Conservation (phyloP, 2,888 invertebrate genomes). For the Synanthedon vespiformis region DNA sequence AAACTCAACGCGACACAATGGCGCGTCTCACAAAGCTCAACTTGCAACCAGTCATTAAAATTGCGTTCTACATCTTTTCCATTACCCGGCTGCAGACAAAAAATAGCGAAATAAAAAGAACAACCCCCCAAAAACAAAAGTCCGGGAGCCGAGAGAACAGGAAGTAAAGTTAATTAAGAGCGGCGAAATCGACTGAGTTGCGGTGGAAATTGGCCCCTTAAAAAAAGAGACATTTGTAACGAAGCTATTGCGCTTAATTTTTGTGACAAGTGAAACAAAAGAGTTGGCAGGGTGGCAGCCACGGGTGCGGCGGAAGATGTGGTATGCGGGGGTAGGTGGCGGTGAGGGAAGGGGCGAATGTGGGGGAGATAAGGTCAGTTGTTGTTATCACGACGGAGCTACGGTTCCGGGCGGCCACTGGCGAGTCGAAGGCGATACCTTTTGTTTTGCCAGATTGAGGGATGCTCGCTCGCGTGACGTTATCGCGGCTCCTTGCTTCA, state of each 20-base stretch:
- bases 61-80: slow-evolving; percentile 69
- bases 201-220: slow-evolving; percentile 69
- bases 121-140: slow-evolving; percentile 59
- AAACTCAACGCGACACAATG: slow-evolving; percentile 52
- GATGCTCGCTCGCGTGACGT: slow-evolving; percentile 63
- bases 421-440: slow-evolving; percentile 65
- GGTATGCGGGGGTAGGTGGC: slow-evolving; percentile 1
- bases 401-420: slow-evolving; percentile 52
- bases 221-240: slow-evolving; percentile 70
- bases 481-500: slow-evolving; percentile 45
- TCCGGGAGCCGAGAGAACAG: slow-evolving; percentile 63
- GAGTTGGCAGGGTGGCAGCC: slow-evolving; percentile 53
- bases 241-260: slow-evolving; percentile 69
- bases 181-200: slow-evolving; percentile 70
- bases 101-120: slow-evolving; percentile 62
- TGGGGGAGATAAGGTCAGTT: slow-evolving; percentile 56
- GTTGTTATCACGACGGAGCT: slow-evolving; percentile 53
- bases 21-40: slow-evolving; percentile 56
- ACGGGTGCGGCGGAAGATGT: slow-evolving; percentile 23
- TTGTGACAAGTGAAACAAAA: slow-evolving; percentile 71
- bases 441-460: slow-evolving; percentile 65
- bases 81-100: slow-evolving; percentile 66
- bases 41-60: slow-evolving; percentile 66
- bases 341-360: slow-evolving; percentile 10
- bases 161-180: slow-evolving; percentile 72